A percentile compares a stretch with the other conserved stretches of the same genome.
These are phyloP conservation scores for Varanus salvator DNA, from an alignment of 2,113 vertebrate genomes.

Conservation along the genomic window DNA sequence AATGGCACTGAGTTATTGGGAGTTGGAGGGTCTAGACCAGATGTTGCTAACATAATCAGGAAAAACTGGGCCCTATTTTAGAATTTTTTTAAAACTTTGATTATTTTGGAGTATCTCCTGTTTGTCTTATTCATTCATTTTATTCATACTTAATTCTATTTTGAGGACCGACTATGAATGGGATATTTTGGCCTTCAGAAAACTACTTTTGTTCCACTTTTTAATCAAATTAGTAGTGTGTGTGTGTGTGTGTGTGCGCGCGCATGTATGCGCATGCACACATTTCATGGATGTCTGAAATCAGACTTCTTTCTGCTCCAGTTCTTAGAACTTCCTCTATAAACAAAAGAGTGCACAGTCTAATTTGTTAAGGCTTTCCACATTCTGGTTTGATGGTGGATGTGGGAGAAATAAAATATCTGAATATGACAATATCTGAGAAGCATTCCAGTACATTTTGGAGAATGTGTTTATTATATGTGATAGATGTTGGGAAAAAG, in stretches of 20 bases:
- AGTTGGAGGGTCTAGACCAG: not conserved
- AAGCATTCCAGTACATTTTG: slow-evolving; percentile 16
- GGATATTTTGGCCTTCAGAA: not conserved
- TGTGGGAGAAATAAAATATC: slow-evolving; percentile 19
- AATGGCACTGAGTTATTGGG: not conserved
- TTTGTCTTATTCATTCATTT: not conserved
- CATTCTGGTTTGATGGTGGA: not conserved
- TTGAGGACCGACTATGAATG: not conserved
- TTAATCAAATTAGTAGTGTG: not conserved
- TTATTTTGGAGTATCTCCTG: no score
- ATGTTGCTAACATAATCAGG: not conserved
- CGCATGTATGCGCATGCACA: not conserved
- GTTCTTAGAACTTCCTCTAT: not conserved
- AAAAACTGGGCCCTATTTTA: not conserved
- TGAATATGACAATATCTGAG: not conserved
- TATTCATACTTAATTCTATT: not conserved
- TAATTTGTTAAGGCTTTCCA: not conserved
- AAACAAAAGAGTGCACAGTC: not conserved
- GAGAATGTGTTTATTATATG: not conserved
- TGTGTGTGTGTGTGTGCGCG: not conserved
- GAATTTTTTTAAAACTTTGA: not conserved
- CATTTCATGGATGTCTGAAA: not conserved
- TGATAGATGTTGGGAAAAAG: slow-evolving; percentile 26
- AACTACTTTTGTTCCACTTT: not conserved
- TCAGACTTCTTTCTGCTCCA: slow-evolving; percentile 8